Base-by-base conservation (phyloP, 2,113 vertebrate genomes). In the Coregonus clupeaformis region DNA sequence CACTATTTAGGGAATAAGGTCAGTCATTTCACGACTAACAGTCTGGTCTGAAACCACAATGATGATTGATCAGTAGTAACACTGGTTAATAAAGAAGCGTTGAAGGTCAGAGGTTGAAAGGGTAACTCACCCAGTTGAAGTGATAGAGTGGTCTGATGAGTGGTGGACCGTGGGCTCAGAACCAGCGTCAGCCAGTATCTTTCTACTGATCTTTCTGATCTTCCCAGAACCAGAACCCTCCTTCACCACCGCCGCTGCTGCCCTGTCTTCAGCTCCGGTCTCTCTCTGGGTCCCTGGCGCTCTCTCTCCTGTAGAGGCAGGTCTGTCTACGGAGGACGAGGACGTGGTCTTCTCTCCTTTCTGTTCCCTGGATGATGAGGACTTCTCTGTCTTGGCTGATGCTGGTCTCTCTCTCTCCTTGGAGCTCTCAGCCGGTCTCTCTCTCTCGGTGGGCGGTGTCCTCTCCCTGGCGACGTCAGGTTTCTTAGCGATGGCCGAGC, bases 231-330 rank as follows among this genome's bases (percentile, higher is more conserved):
- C 57, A 59, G 57, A 60, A 6, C 5, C 1, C 57, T 20, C 11
- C 18, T 11, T 22, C 18, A 4, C 49, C 18, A 2, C n/a, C 1
- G 49, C 11, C 3, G 6, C 55, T 9, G 55, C 11, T 14, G n/a
- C n/a, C n/a, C 57, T 6, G 20, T 60, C 57, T 60, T 60, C 16
- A 20, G 57, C 57, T 24, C 5, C 57, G 11, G 20, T 60, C 57
- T 91, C 90, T 86, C 76, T 89, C 79, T 84, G 83, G 81, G 84
- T n/a, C 63, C 85, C 77, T 76, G 84, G 73, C 64, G 83, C 75
- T 77, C 88, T 89, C 36, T 89, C 89, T 80, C 82, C 87, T n/a
- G 88, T 80, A 77, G 82, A 20, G 12, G 29, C 66, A 18, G 66
- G 18, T 47, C 66, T 42, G 18, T 68, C 32, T 45, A 18, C 2